phyloP scores from a whole-genome alignment of 2,113 vertebrate genomes.

The Archocentrus centrarchus region DNA sequence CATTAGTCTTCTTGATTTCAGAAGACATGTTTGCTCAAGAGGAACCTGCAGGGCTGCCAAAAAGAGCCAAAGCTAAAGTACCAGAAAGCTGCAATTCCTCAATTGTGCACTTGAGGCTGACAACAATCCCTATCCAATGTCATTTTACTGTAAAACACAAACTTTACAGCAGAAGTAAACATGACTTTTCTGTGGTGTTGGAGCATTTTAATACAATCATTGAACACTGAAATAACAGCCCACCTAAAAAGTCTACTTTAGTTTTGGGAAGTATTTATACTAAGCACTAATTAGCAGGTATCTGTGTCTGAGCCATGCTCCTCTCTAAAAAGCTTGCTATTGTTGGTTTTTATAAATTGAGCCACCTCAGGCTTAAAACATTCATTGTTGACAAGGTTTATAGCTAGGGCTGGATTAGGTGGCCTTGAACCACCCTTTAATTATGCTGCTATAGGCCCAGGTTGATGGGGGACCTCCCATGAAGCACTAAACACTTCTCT shows the following conservation, averaged over 20 bases:
- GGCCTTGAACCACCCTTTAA: not conserved
- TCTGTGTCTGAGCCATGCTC: not conserved
- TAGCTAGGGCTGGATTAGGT: not conserved
- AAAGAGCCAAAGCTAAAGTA: not conserved
- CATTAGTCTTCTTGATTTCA: not conserved
- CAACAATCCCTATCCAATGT: not conserved
- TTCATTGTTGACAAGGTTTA: conserved; percentile 4
- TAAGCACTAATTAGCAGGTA: not conserved
- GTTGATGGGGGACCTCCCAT: not conserved
- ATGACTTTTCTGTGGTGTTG: not conserved
- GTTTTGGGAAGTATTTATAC: not conserved
- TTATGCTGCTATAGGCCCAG: not conserved
- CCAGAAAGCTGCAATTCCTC: not conserved
- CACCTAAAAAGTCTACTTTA: not conserved
- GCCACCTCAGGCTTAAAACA: not conserved
- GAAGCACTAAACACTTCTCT: conserved; percentile 8
- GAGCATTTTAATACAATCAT: not conserved
- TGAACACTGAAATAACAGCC: not conserved
- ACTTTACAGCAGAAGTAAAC: not conserved
- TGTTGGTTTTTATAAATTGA: conserved; percentile 3
- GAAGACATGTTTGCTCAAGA: not conserved
- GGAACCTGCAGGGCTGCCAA: not conserved
- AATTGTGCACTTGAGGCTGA: not conserved
- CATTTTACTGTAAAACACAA: not conserved
- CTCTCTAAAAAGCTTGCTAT: not conserved